Base-by-base conservation (phyloP, 2,797 vertebrate species). In the Chelon auratus region DNA sequence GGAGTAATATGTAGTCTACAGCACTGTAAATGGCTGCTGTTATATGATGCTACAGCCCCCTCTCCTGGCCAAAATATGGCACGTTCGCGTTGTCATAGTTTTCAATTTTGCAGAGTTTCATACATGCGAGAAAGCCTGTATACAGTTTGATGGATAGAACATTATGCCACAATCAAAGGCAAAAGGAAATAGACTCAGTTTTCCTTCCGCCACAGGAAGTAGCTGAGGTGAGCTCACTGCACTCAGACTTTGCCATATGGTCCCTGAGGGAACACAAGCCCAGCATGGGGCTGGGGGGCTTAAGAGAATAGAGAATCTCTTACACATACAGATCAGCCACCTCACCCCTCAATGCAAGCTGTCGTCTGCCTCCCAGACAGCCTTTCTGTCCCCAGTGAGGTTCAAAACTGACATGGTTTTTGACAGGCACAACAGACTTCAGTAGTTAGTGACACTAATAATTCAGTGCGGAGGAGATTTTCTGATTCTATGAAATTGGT, bases 201-300 rank as follows among this genome's bases (percentile, higher is more conserved):
- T 70, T 33, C 45, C 30, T 63, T 22, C 60, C 72, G 33, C 51
- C 30, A 62, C 42, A 52, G 40, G 58, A 63, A 9, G 24, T 48
- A 24, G 60, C 56, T 37, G 74, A 80, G 59, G 66, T 81, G 83
- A 83, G 82, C 70, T 75, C 69, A 42, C 11, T 15, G 61, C 22
- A 33, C 54, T 81, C 72, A 76, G 87, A 80, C 80, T 68, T n/a
- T 56, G 82, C 89, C 92, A 94, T 93, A 92, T 92, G 93, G 90
- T 78, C 77, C 62, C 37, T 18, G 39, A 68, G 81, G 83, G 73
- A 75, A 69, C 72, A 78, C 47, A 66, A 63, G 53, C 82, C 75
- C 87, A 84, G 89, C 84, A 78, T 81, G 91, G 75, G 83, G 78
- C 24, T n/a, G 63, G 67, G 78, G 87, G 83, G 89, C 82, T 94